Percentiles rank a stretch among this genome's conserved stretches.
Conservation (phyloP, 2,797 vertebrate genomes). For the Acanthis flammea region DNA sequence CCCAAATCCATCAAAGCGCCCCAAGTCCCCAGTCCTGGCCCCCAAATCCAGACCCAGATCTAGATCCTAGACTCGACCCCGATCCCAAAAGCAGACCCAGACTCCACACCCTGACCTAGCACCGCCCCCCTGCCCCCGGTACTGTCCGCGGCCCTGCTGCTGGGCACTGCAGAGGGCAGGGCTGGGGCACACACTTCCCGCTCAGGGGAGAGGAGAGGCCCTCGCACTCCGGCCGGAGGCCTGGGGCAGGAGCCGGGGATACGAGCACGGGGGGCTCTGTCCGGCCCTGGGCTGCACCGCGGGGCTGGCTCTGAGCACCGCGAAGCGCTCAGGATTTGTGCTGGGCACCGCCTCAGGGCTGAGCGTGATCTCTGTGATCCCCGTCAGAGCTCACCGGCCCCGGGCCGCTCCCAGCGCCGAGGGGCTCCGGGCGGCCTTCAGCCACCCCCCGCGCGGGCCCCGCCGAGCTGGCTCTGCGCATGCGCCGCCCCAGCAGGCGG, state of each 20-base stretch:
- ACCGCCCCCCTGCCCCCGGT: fast-evolving
- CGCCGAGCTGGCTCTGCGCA: fast-evolving
- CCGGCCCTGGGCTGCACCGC: no score
- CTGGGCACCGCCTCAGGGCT: background rate
- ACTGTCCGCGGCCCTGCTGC: fast-evolving
- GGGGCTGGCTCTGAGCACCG: background rate
- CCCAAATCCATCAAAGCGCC: background rate
- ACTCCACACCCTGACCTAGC: background rate
- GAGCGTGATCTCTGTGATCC: fast-evolving
- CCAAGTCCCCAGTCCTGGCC: background rate
- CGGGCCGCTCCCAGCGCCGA: fast-evolving
- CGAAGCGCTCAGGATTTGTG: background rate
- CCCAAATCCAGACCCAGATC: background rate
- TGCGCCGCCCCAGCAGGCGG: fast-evolving
- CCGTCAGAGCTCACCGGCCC: fast-evolving
- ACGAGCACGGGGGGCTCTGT: background rate
- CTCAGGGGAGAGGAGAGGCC: background rate
- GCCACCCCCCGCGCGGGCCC: fast-evolving
- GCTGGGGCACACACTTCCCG: background rate
- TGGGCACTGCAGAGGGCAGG: background rate
- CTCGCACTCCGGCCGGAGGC: background rate
- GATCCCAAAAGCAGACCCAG: background rate
- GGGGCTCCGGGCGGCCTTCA: fast-evolving
- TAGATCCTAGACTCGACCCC: background rate
- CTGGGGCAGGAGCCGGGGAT: background rate